Percentiles rank a stretch among this genome's conserved stretches.
These are phyloP conservation scores for Pelusios castaneus DNA, from an alignment of 2,113 vertebrate species.

Conservation along the genomic window DNA sequence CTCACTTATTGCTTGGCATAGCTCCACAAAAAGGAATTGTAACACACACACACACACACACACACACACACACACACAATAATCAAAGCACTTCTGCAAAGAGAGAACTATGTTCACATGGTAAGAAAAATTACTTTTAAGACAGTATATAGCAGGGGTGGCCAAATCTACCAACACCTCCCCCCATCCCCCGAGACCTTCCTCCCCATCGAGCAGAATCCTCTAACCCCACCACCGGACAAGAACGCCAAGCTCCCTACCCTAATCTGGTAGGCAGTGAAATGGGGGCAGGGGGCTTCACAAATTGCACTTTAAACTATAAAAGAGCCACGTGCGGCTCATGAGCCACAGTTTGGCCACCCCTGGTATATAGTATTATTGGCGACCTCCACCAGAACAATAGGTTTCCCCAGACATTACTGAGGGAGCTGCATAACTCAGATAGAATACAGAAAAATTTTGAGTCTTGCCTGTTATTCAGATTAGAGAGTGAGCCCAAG, in stretches of 20 bases:
- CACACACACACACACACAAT: neutral
- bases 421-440: neutral
- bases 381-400: neutral
- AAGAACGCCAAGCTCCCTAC: too few relatives aligned
- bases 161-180: too few relatives aligned
- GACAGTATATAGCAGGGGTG: neutral
- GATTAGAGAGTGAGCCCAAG: neutral
- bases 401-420: neutral
- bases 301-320: too few relatives aligned
- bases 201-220: too few relatives aligned
- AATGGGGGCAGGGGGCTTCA: too few relatives aligned
- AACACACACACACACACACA: neutral
- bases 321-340: too few relatives aligned
- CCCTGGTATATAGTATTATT: neutral
- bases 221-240: too few relatives aligned
- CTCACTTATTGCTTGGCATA: neutral
- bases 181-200: too few relatives aligned
- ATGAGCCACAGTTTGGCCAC: too few relatives aligned
- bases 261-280: too few relatives aligned
- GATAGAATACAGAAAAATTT: neutral
- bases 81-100: neutral
- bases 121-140: neutral
- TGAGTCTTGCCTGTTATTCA: neutral
- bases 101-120: neutral
- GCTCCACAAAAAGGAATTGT: rapidly evolving